A percentile compares a stretch with the other conserved stretches of the same genome.
Conservation (phyloP, 2,888 invertebrate species). For the Ormyrus rosae region DNA sequence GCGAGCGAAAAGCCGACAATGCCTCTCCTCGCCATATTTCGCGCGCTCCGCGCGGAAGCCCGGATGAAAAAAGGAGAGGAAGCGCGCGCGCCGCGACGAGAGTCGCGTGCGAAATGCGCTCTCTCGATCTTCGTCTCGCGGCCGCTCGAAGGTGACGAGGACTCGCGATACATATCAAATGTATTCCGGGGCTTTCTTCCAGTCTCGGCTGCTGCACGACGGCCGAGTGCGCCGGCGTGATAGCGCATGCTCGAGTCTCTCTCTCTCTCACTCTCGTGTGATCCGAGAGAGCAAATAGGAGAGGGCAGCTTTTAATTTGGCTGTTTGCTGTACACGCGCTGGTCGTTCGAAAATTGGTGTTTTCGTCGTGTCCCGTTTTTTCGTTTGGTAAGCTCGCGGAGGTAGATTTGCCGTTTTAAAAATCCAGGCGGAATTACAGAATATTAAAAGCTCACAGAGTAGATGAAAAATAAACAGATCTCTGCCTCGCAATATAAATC, state of each 20-base stretch:
- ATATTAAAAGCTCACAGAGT: too few relatives aligned
- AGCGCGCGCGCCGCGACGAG: not conserved
- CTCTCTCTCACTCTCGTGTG: conserved; percentile 60
- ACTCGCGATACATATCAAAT: conserved; percentile 38
- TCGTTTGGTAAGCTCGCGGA: too few relatives aligned
- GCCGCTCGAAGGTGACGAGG: conserved; percentile 20
- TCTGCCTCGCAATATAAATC: too few relatives aligned
- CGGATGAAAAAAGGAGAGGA: conserved; percentile 9
- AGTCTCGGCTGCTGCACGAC: not conserved
- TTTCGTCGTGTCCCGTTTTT: too few relatives aligned
- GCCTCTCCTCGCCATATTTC: conserved; percentile 14
- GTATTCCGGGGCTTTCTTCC: conserved; percentile 11
- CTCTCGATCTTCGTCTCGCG: conserved; percentile 19
- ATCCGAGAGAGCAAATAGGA: not conserved
- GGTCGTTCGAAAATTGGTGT: too few relatives aligned
- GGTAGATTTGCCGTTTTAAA: too few relatives aligned
- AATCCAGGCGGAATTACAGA: too few relatives aligned
- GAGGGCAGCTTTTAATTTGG: too few relatives aligned
- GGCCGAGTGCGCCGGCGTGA: not conserved
- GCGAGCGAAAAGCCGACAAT: conserved; percentile 17
- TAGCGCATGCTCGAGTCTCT: conserved; percentile 9
- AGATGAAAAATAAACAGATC: too few relatives aligned
- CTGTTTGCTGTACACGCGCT: too few relatives aligned
- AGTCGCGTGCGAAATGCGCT: conserved; percentile 6
- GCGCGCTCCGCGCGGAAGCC: not conserved